Percentiles rank a stretch among this genome's conserved stretches.
These are phyloP conservation scores for Hoplodrina blanda DNA, from an alignment of 2,888 invertebrate species.

Conservation along the genomic window DNA sequence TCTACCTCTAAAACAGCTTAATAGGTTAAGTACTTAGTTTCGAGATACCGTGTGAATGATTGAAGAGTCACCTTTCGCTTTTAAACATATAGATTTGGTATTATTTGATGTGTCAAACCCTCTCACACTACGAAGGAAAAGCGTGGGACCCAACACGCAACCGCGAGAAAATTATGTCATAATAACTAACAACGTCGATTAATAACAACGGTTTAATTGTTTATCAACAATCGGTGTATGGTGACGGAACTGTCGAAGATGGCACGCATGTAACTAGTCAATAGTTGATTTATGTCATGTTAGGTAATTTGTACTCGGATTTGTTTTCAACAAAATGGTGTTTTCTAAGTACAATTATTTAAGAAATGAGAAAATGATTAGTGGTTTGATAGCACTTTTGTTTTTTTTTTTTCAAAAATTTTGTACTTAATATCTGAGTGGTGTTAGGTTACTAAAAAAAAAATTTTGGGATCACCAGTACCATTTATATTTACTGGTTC, in stretches of 20 bases:
- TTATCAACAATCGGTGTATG: constrained; percentile 24
- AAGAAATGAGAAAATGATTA: too few relatives aligned
- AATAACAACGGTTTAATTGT: constrained; percentile 40
- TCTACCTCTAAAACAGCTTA: too few relatives aligned
- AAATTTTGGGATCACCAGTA: too few relatives aligned
- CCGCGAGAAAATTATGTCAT: constrained; percentile 35
- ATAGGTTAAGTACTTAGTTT: too few relatives aligned
- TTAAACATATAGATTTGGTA: neutral
- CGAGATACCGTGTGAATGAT: too few relatives aligned
- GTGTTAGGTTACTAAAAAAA: too few relatives aligned
- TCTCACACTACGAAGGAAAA: constrained; percentile 29
- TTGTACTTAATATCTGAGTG: too few relatives aligned
- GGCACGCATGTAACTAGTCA: constrained; percentile 14
- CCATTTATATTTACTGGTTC: too few relatives aligned
- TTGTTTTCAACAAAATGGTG: neutral
- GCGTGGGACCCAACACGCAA: constrained; percentile 42
- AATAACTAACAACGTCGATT: constrained; percentile 38
- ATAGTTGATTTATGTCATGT: constrained; percentile 24
- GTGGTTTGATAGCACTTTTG: neutral
- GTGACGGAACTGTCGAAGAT: constrained; percentile 39
- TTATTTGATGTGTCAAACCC: neutral
- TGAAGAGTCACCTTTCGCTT: too few relatives aligned
- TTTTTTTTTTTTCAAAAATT: too few relatives aligned
- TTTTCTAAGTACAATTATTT: too few relatives aligned
- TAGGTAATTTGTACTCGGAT: neutral